Evolutionary conservation across 2,113 vertebrate species (phyloP).

Genomic region (Beaufortia kweichowensis): DNA sequence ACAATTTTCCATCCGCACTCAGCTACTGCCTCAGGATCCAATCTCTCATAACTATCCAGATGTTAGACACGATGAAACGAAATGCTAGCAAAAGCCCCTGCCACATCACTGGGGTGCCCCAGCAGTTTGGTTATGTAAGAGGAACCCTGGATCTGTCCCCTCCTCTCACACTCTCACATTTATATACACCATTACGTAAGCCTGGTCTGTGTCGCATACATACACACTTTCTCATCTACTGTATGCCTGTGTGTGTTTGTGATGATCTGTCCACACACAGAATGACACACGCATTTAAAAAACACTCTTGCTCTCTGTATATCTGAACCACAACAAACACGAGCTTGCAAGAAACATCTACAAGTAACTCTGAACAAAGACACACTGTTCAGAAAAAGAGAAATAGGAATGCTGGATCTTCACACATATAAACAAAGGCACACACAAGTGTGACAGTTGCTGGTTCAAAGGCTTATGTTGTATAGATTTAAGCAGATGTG

Average conservation of each 20-base stretch:
- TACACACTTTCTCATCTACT: not conserved
- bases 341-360: not conserved
- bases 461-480: not conserved
- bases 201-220: not conserved
- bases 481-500: not conserved
- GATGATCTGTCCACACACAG: conserved; percentile 8
- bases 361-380: not conserved
- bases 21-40: too few relatives aligned
- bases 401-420: not conserved
- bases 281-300: not conserved
- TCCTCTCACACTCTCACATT: conserved; percentile 16
- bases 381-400: not conserved
- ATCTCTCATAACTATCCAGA: not conserved
- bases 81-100: not conserved
- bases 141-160: not conserved
- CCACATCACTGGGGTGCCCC: not conserved
- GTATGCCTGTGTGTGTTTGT: not conserved
- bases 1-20: not conserved
- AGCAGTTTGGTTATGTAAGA: conserved; percentile 2
- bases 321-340: not conserved
- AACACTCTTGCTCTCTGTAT: not conserved
- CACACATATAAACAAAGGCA: not conserved
- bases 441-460: not conserved
- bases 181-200: conserved; percentile 35
- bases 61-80: not conserved